Evolutionary conservation across 2,113 vertebrate species (phyloP).

Genomic region (Loxodonta africana): DNA sequence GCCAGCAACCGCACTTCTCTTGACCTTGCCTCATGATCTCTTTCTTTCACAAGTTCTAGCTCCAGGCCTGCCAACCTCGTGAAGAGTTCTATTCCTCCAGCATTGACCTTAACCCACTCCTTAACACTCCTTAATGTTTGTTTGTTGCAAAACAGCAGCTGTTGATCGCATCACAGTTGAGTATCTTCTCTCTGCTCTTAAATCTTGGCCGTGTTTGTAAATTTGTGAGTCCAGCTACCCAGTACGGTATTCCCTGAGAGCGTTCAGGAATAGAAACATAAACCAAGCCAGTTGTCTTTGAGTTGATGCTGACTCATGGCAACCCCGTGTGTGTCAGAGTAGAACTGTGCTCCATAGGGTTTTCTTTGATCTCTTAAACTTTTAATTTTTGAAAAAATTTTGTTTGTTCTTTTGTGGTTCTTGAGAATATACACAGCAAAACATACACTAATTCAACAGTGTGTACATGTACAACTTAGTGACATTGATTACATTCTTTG

Average conservation of each 20-base stretch:
- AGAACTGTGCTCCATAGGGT: too few species aligned
- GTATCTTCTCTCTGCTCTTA: not conserved
- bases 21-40: not conserved
- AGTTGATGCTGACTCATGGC: too few species aligned
- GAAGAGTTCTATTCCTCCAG: not conserved
- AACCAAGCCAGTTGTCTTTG: too few species aligned
- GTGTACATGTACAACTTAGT: too few species aligned
- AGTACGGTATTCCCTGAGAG: not conserved
- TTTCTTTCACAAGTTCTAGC: not conserved
- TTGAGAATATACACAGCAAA: too few species aligned
- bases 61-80: not conserved
- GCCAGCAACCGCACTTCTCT: not conserved
- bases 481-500: too few species aligned
- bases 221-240: not conserved
- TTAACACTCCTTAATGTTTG: not conserved
- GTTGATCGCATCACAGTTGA: not conserved
- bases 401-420: too few species aligned
- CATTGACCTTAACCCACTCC: not conserved
- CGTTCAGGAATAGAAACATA: too few species aligned
- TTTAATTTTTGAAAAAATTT: too few species aligned
- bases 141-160: constrained; percentile 16
- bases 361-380: too few species aligned
- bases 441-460: too few species aligned
- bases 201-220: not conserved
- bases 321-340: too few species aligned